These are phyloP conservation scores for Paramormyrops kingsleyae DNA, from an alignment of 2,113 vertebrate genomes.

Conservation along the genomic window DNA sequence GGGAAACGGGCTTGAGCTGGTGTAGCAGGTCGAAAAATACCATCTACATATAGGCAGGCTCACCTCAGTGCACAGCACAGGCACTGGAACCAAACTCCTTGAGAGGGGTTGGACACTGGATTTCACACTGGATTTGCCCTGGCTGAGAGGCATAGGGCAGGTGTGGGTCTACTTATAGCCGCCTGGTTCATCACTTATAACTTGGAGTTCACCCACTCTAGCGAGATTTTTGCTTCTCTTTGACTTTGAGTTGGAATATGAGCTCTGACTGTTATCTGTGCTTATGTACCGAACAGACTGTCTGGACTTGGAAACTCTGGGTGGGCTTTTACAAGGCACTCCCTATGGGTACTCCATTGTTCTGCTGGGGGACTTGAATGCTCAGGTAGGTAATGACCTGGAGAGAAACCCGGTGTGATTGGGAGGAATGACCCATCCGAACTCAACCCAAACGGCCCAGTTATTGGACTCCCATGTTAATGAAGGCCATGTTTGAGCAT, in stretches of 20 bases:
- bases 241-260: not conserved
- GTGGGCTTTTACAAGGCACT: not conserved
- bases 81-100: not conserved
- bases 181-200: not conserved
- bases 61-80: not conserved
- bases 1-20: not conserved
- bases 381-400: not conserved
- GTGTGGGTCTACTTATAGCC: not conserved
- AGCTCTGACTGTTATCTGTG: not conserved
- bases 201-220: not conserved
- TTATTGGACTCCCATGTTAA: not conserved
- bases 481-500: not conserved
- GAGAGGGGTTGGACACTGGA: not conserved
- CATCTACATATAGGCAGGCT: not conserved
- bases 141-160: not conserved
- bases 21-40: not conserved
- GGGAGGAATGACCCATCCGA: not conserved
- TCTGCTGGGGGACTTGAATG: not conserved
- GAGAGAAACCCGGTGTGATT: not conserved
- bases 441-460: not conserved
- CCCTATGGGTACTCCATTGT: not conserved
- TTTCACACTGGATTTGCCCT: not conserved
- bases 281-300: not conserved
- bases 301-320: not conserved
- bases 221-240: not conserved